Conservation (phyloP, 1,140 invertebrate genomes). For the Batillaria attramentaria region DNA sequence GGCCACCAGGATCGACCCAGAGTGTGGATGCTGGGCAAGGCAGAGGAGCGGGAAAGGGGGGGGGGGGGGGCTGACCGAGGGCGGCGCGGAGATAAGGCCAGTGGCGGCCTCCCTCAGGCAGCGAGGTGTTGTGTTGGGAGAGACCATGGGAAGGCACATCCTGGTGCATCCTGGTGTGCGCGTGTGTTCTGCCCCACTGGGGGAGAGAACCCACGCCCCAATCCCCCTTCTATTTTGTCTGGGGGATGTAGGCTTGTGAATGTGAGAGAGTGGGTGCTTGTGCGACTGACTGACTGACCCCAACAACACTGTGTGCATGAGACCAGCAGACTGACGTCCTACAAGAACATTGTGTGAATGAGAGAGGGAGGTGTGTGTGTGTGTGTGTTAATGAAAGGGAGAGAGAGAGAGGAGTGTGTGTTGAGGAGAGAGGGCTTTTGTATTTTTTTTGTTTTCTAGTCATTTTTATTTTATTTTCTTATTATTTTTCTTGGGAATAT, state of each 20-base stretch:
- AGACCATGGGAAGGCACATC: too few species aligned
- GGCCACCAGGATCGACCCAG: too few species aligned
- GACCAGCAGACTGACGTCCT: too few species aligned
- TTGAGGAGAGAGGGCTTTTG: not conserved
- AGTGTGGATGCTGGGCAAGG: too few species aligned
- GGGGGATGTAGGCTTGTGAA: not conserved
- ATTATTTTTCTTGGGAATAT: not conserved
- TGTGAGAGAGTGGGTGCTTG: not conserved
- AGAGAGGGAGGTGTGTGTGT: not conserved
- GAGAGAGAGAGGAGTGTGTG: not conserved
- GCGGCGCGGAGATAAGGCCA: too few species aligned
- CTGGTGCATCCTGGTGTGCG: not conserved
- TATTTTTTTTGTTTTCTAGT: not conserved
- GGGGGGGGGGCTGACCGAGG: too few species aligned
- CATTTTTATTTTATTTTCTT: not conserved
- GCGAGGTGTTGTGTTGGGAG: too few species aligned
- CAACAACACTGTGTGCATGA: not conserved
- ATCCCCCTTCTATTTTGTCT: too few species aligned
- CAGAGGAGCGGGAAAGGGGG: too few species aligned
- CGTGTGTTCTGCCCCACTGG: not conserved
- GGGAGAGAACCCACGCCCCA: not conserved
- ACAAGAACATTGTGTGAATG: not conserved
- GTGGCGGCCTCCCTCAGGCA: too few species aligned
- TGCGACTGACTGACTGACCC: not conserved
- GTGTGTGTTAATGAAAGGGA: not conserved